phyloP scores from a whole-genome alignment of 37 sponge, comb jelly and placozoan species.

The Petrosia ficiformis region DNA sequence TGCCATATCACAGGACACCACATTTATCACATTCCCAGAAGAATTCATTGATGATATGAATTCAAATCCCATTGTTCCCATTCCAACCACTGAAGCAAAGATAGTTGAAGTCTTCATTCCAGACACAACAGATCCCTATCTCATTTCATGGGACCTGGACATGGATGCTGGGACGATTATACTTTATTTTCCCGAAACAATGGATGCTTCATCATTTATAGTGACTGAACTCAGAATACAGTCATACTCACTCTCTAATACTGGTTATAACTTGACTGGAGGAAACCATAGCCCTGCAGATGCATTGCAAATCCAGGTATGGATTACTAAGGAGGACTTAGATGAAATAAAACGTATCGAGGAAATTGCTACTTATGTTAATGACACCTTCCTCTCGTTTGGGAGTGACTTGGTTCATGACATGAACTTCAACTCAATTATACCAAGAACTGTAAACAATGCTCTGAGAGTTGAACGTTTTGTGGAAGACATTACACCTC shows the following conservation, averaged over 20 bases:
- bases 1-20: conserved; percentile 60
- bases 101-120: conserved; percentile 52
- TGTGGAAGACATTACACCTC: conserved; percentile 63
- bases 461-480: conserved; percentile 48
- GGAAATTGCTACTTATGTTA: conserved; percentile 64
- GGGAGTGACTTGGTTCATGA: conserved; percentile 53
- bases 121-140: conserved; percentile 67
- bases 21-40: conserved; percentile 64
- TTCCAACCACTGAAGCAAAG: conserved; percentile 50
- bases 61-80: conserved; percentile 54
- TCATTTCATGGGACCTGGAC: conserved; percentile 76
- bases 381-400: conserved; percentile 72
- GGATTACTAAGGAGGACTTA: conserved; percentile 67
- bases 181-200: conserved; percentile 80
- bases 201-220: conserved; percentile 71
- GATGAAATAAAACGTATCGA: conserved; percentile 89
- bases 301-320: conserved; percentile 35
- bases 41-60: conserved; percentile 80
- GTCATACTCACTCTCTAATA: conserved; percentile 39
- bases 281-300: conserved; percentile 53
- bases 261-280: conserved; percentile 68
- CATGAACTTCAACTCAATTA: conserved; percentile 72
- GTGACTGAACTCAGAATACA: conserved; percentile 70
- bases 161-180: conserved; percentile 68
- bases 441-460: conserved; percentile 12